Evolutionary conservation across 1,140 invertebrate genomes (phyloP), one percentile per base, ranked within the genome.

Genomic region (Dendrolimus kikuchii): DNA sequence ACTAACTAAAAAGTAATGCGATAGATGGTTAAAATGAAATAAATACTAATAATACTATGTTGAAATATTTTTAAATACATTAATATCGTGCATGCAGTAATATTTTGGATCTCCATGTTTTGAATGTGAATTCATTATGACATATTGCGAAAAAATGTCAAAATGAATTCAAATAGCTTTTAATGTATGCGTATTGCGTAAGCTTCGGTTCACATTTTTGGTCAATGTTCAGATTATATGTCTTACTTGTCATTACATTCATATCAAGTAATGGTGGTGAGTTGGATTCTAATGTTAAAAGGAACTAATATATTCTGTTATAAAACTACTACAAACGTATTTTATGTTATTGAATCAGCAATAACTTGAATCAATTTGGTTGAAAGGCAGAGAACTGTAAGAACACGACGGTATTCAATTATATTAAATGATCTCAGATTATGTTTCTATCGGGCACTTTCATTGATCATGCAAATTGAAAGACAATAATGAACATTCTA

Each of bases 51-150:
- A 45, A 45, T 10, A 10, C 23, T 50, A 10, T 68, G 63, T 73
- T 71, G 67, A 60, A 72, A 63, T 58, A 73, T 66, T 72, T 71
- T 73, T 76, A 53, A 52, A 66, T 72, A 74, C 55, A 66, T 66
- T 75, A 23, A 23, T 23, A 59, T 77, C 71, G 71, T 86, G 81
- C 81, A 86, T 85, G 81, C 75, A 74, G 66, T 76, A 76, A 68
- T 75, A 77, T 77, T 80, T 74, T 68, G 37, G 9, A 68, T 78
- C 54, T 70, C 71, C 68, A 63, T 77, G 74, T 72, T 73, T 68
- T 62, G 23, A 55, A 60, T 62, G 48, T 55, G 63, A 66, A 71
- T 53, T 67, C 63, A 54, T 71, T 64, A 68, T 64, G 60, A 58
- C 56, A 51, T 46, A 37, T 7, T 9, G 23, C 36, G 6, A 45